Conservation (phyloP, 1,140 invertebrate genomes). For the Probaryconus sp. region DNA sequence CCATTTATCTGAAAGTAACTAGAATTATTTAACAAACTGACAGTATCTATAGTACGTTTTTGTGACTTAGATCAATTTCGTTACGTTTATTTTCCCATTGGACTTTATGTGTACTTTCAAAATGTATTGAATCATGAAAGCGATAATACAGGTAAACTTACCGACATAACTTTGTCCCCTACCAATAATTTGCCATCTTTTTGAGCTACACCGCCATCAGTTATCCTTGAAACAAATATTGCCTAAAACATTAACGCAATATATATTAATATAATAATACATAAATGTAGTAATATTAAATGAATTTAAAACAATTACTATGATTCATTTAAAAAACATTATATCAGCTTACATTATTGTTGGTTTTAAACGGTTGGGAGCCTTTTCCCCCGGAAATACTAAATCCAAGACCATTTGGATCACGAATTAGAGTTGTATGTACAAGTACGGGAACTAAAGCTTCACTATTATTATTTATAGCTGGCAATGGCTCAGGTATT, state of each 20-base stretch:
- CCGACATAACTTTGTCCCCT: conserved; percentile 94
- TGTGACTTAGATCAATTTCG: too few relatives aligned
- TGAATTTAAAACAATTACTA: neutral
- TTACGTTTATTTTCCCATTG: too few relatives aligned
- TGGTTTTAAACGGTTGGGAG: conserved; percentile 88
- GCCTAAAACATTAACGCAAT: conserved; percentile 80
- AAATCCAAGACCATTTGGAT: conserved; percentile 94
- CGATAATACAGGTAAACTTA: conserved; percentile 76
- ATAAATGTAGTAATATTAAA: neutral
- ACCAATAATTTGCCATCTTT: conserved; percentile 95
- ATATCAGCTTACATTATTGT: conserved; percentile 80
- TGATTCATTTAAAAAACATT: neutral
- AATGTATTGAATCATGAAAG: neutral
- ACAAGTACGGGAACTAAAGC: conserved; percentile 78
- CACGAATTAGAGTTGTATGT: conserved; percentile 92
- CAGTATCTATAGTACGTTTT: too few relatives aligned
- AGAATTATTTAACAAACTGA: too few relatives aligned
- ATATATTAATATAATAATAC: neutral
- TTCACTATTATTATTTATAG: conserved; percentile 65
- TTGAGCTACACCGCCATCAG: conserved; percentile 93
- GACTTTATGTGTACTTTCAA: conserved; percentile 11
- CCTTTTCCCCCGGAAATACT: conserved; percentile 97
- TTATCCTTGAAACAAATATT: conserved; percentile 95
- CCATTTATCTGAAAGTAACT: conserved; percentile 92
- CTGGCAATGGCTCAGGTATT: conserved; percentile 73